Evolutionary conservation across 2,113 vertebrate genomes (phyloP).

Genomic region (Rallus limicola): DNA sequence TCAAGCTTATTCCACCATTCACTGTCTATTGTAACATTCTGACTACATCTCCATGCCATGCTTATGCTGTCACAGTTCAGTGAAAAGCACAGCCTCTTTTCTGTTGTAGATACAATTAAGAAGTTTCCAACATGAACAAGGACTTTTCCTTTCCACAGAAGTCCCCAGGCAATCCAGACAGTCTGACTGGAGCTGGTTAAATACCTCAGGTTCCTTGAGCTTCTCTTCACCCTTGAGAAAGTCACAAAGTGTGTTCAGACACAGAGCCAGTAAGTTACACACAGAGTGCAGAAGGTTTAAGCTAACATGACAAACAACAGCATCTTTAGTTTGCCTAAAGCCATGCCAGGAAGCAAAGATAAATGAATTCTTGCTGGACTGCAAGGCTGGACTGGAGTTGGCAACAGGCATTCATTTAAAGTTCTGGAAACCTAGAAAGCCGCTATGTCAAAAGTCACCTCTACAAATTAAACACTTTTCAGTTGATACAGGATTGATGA

Average conservation of each 20-base stretch:
- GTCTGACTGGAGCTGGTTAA: neutral
- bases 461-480: neutral
- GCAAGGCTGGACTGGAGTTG: neutral
- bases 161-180: neutral
- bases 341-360: neutral
- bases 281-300: neutral
- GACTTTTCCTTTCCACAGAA: neutral
- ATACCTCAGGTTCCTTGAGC: neutral
- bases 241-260: neutral
- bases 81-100: neutral
- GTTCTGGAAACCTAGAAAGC: neutral
- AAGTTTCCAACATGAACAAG: neutral
- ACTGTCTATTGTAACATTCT: neutral
- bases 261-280: neutral
- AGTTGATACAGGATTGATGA: neutral
- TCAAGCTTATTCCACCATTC: neutral
- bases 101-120: neutral
- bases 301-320: neutral
- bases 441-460: neutral
- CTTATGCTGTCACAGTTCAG: neutral
- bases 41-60: neutral
- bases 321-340: neutral
- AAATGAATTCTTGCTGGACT: neutral
- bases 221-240: neutral
- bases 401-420: neutral